Conservation (phyloP, 1,140 invertebrate genomes). For the Magallana ariakensis region DNA sequence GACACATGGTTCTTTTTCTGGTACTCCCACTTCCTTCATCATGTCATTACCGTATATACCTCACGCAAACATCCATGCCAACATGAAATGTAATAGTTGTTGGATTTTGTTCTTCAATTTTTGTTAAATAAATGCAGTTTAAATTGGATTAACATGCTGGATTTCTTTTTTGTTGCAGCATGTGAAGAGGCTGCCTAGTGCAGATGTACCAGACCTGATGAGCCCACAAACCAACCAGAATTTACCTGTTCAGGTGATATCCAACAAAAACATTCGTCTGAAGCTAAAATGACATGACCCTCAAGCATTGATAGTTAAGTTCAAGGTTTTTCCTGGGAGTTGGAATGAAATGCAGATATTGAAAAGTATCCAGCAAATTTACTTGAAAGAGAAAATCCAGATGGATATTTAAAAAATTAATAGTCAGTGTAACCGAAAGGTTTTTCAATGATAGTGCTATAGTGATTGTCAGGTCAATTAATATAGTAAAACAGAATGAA, state of each 20-base stretch:
- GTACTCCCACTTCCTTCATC: too few species aligned
- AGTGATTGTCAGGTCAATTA: not conserved
- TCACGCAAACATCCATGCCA: too few species aligned
- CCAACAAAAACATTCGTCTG: slow-evolving; percentile 68
- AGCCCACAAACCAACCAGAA: slow-evolving; percentile 69
- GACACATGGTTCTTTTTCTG: too few species aligned
- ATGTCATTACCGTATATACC: too few species aligned
- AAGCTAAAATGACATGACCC: slow-evolving; percentile 62
- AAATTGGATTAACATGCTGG: not conserved
- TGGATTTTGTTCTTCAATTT: too few species aligned
- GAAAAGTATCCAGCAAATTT: too few species aligned
- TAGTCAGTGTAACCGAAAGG: not conserved
- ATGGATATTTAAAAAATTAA: not conserved
- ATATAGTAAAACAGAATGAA: not conserved
- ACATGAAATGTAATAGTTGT: too few species aligned
- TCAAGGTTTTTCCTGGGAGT: not conserved
- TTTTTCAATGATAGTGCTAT: not conserved
- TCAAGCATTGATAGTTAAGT: not conserved
- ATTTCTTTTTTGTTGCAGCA: slow-evolving; percentile 48
- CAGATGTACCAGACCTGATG: slow-evolving; percentile 75
- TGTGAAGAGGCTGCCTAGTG: slow-evolving; percentile 65
- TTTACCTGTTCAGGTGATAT: slow-evolving; percentile 52
- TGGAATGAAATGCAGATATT: too few species aligned
- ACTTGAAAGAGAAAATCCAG: not conserved
- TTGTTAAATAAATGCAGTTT: too few species aligned